These are phyloP conservation scores for Julus scandinavius DNA, from an alignment of 2,888 invertebrate genomes.

Conservation along the genomic window DNA sequence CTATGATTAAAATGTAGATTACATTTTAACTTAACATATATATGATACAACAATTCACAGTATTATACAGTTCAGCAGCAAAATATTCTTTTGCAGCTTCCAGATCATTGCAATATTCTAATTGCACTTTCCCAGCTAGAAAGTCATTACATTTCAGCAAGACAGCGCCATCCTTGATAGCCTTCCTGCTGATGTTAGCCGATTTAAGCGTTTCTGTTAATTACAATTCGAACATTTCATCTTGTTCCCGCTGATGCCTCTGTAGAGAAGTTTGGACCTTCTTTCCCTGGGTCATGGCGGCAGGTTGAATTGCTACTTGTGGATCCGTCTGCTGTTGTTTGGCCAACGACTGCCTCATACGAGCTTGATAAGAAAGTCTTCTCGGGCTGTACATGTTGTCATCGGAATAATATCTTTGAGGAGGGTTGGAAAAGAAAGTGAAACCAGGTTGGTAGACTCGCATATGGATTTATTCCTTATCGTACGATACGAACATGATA, in stretches of 20 bases:
- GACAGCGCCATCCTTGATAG: too few species aligned
- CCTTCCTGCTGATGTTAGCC: too few species aligned
- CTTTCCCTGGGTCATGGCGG: conserved; percentile 80
- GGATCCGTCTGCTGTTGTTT: conserved; percentile 44
- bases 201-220: background rate
- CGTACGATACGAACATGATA: background rate
- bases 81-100: too few species aligned
- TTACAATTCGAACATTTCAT: conserved; percentile 93
- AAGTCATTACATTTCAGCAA: too few species aligned
- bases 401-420: conserved; percentile 49
- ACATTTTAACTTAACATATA: too few species aligned
- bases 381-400: conserved; percentile 46
- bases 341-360: conserved; percentile 50
- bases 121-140: too few species aligned
- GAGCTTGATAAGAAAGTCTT: conserved; percentile 46
- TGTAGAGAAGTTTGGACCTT: conserved; percentile 83
- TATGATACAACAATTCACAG: too few species aligned
- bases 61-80: too few species aligned
- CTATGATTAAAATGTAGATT: too few species aligned
- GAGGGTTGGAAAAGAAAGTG: conserved; percentile 41
- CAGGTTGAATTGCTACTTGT: conserved; percentile 60
- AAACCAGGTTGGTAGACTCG: background rate
- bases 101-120: too few species aligned
- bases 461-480: background rate
- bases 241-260: conserved; percentile 84